Conservation (phyloP, 2,797 vertebrate genomes). For the Rhadinocentrus ornatus region DNA sequence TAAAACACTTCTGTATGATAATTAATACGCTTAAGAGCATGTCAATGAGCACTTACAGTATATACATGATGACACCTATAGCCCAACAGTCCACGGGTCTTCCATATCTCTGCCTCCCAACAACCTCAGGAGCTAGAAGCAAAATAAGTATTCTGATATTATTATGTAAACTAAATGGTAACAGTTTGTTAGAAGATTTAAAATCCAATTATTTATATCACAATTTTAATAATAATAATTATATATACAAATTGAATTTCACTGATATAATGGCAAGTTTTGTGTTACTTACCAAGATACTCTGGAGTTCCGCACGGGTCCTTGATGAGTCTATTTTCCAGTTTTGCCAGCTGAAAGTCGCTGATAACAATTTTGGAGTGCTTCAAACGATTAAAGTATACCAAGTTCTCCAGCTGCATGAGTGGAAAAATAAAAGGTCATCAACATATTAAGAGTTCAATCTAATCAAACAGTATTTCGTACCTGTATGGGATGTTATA, state of each 20-base stretch:
- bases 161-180: neutral
- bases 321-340: constrained; percentile 96
- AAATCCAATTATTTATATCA: neutral
- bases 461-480: neutral
- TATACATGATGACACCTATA: constrained; percentile 98
- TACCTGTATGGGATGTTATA: neutral
- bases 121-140: constrained; percentile 93
- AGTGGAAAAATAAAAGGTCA: constrained; percentile 19
- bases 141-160: neutral
- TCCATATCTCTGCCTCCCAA: constrained; percentile 95
- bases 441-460: neutral
- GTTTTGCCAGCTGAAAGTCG: constrained; percentile 97
- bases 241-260: neutral
- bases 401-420: constrained; percentile 93
- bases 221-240: too few relatives aligned
- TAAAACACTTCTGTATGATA: neutral
- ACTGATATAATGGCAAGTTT: constrained; percentile 3
- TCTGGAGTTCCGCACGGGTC: constrained; percentile 98
- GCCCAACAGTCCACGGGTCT: constrained; percentile 98
- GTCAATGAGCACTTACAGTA: constrained; percentile 87
- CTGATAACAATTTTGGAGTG: constrained; percentile 99
- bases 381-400: constrained; percentile 98
- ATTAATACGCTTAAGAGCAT: neutral
- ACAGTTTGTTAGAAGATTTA: neutral
- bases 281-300: constrained; percentile 85